Base-by-base conservation (phyloP, 2,113 vertebrate species). In the Otocyon megalotis region DNA sequence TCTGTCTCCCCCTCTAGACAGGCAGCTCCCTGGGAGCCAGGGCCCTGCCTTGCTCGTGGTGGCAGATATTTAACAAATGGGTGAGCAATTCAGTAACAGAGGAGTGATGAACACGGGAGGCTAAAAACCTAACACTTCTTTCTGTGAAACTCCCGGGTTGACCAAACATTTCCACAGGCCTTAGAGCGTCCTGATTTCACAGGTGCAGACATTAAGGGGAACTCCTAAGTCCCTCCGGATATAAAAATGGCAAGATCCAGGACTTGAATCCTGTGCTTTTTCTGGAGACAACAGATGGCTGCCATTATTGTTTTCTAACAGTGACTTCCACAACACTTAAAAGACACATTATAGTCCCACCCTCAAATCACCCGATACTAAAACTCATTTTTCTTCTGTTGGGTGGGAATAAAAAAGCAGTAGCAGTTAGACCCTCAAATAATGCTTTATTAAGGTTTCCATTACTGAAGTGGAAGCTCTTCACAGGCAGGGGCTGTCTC, bases 301-400 rank as follows among this genome's bases (percentile, higher is more conserved):
- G 17, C n/a, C 53, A 26, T 82, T 24, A 80, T 50, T 4, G n/a
- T 94, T 97, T 93, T 88, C 91, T 48, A 94, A 86, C 72, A 37
- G 20, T 54, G 77, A 92, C 32, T 88, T 86, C 32, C 48, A 85
- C 9, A 67, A 48, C 53, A 94, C 88, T 92, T 85, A 72, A 96
- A 92, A 80, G 10, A 63, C 15, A 62, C 10, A 43, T 8, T 54
- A 20, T 1, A 79, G 13, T 22, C 12, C 1, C 6, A 50, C 11
- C 3, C 8, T 19, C 16, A 0, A 14, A 58, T 83, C 67, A 71
- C 63, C 50, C 86, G 17, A 67, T 43, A 62, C 17, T 19, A 91
- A 8, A 92, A 35, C 22, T 74, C 37, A 4, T 15, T 72, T 83
- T 60, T 95, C 60, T 81, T 89, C 62, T 58, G 37, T 86, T 67